Conservation (phyloP, 2,797 vertebrate genomes). For the Rhyacichthys aspro region DNA sequence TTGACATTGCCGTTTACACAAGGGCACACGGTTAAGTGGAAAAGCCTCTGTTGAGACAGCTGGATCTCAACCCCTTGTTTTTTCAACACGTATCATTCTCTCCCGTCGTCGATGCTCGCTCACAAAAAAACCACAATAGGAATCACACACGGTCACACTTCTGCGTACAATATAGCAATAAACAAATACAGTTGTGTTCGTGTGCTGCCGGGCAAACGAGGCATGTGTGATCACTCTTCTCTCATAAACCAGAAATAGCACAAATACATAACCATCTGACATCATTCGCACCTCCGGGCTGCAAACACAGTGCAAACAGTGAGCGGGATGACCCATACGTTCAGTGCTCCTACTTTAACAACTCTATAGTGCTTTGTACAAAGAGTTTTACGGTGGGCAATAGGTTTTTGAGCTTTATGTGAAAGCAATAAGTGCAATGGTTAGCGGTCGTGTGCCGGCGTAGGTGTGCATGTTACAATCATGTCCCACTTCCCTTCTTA, state of each 20-base stretch:
- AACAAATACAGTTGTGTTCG: slow-evolving; percentile 61
- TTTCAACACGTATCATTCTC: slow-evolving; percentile 70
- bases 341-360: slow-evolving; percentile 20
- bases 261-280: slow-evolving; percentile 62
- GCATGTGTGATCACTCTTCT: slow-evolving; percentile 41
- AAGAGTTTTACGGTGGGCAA: slow-evolving; percentile 32
- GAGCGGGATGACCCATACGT: slow-evolving; percentile 4
- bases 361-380: slow-evolving; percentile 17
- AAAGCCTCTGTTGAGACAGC: slow-evolving; percentile 80
- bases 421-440: slow-evolving; percentile 24
- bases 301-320: slow-evolving; percentile 44
- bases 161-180: slow-evolving; percentile 53
- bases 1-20: slow-evolving; percentile 75
- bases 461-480: slow-evolving; percentile 34
- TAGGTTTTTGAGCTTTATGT: slow-evolving; percentile 28
- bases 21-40: slow-evolving; percentile 77
- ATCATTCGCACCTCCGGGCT: slow-evolving; percentile 58
- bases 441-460: slow-evolving; percentile 44
- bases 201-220: slow-evolving; percentile 45
- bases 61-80: slow-evolving; percentile 71
- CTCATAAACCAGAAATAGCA: slow-evolving; percentile 55
- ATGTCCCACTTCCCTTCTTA: slow-evolving; percentile 23
- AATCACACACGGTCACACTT: slow-evolving; percentile 29
- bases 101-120: slow-evolving; percentile 20
- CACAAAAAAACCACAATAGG: slow-evolving; percentile 12